Evolutionary conservation across 1,140 invertebrate genomes (phyloP).

Genomic region (Drosophila miranda): DNA sequence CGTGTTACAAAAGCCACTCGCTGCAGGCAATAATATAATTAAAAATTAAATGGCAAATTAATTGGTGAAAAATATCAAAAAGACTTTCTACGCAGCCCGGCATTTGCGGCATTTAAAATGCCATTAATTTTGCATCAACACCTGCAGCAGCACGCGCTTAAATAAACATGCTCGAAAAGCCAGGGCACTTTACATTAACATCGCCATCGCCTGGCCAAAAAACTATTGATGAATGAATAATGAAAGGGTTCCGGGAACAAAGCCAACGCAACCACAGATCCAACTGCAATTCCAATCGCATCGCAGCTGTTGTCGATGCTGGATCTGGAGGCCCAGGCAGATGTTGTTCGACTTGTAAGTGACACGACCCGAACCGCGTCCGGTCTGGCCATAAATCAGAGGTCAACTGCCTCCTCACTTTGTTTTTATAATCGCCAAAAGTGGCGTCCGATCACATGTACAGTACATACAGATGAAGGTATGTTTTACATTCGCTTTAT

Average conservation of each 20-base stretch:
- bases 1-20: conserved; percentile 43
- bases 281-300: conserved; percentile 13
- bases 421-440: conserved; percentile 36
- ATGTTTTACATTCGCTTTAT: conserved; percentile 16
- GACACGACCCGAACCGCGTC: conserved; percentile 31
- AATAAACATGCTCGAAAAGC: conserved; percentile 51
- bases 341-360: conserved; percentile 41
- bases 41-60: conserved; percentile 76
- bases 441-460: conserved; percentile 31
- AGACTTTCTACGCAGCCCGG: conserved; percentile 60
- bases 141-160: conserved; percentile 54
- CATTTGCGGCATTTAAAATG: conserved; percentile 71
- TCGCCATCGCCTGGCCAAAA: conserved; percentile 18
- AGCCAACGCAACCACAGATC: conserved; percentile 47
- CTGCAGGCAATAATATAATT: conserved; percentile 68
- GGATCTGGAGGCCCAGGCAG: conserved; percentile 1
- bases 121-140: conserved; percentile 77
- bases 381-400: conserved; percentile 50
- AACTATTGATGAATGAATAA: conserved; percentile 69
- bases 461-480: neutral
- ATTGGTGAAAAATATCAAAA: conserved; percentile 62
- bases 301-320: neutral
- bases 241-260: conserved; percentile 46
- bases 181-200: conserved; percentile 52
- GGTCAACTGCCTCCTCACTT: conserved; percentile 15